These are phyloP conservation scores for Helostoma temminkii DNA, from an alignment of 2,797 vertebrate genomes.

Conservation along the genomic window DNA sequence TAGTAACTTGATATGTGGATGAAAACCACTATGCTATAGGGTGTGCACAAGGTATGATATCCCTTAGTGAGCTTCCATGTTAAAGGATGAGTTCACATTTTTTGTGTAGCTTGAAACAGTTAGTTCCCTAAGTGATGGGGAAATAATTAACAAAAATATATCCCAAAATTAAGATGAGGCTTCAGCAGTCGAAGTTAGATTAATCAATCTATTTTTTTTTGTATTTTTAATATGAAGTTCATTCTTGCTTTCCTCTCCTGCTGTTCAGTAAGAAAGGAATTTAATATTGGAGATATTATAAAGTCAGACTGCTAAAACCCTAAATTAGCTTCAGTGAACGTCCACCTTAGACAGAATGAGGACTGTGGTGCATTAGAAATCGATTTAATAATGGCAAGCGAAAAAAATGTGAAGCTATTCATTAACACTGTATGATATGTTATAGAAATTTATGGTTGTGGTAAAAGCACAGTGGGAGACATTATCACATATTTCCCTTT, in stretches of 20 bases:
- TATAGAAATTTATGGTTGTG: constrained; percentile 4
- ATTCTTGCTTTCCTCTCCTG: neutral
- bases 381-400: neutral
- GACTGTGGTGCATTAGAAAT: neutral
- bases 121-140: neutral
- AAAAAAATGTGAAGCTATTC: constrained; percentile 10
- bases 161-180: neutral
- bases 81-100: constrained; percentile 11
- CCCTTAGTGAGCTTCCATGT: constrained; percentile 3
- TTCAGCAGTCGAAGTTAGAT: neutral
- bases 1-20: constrained; percentile 59
- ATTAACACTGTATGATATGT: constrained; percentile 1
- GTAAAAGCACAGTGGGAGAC: constrained; percentile 10
- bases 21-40: constrained; percentile 66
- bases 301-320: neutral
- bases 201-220: too few species aligned
- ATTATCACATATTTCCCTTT: constrained; percentile 10
- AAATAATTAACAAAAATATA: neutral
- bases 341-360: neutral
- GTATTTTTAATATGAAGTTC: constrained; percentile 1
- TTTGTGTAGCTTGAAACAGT: constrained; percentile 2
- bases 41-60: constrained; percentile 30
- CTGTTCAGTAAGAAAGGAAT: constrained; percentile 3
- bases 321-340: neutral
- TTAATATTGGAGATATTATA: neutral